Base-by-base conservation (phyloP, 2,797 vertebrate species). In the Stomatorhinus walkeri region DNA sequence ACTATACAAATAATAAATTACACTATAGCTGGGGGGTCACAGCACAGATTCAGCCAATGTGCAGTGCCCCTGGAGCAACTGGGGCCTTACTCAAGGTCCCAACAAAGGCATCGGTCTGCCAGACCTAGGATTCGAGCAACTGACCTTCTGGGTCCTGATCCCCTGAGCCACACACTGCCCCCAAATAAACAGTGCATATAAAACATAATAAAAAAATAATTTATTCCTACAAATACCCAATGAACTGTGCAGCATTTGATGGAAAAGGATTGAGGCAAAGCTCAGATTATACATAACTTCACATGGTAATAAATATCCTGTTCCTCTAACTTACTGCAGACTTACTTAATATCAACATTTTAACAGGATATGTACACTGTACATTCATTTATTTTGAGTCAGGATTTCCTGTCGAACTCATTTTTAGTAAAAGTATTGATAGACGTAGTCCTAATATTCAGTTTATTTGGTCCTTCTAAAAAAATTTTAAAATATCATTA, bases 391-490 rank as follows among this genome's bases (percentile, higher is more conserved):
- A 56, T 51, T 51, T 12, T 16, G 36, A 36, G 28, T 40, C 52
- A 59, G 43, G 16, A 87, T 28, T n/a, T 56, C n/a, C 22, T 19
- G 24, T 40, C 43, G 32, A 36, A 40, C 56, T 56, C 9, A 43
- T 6, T 46, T 79, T n/a, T 40, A 19, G 40, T 48, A 52, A 85
- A 85, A 24, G 81, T 84, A 48, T 2, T 19, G 12, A 48, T 54
- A 52, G 22, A 52, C 32, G 49, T 52, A 52, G 9, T 32, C 1
- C 24, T 32, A 28, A 51, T 46, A 79, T 43, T 46, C 36, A 19
- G 22, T 85, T 14, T 28, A 49, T 85, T 85, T 85, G 83, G 83
- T 51, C 83, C 83, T 52, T 85, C 4, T 24, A 85, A 52, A 85
- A 85, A 22, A 28, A 52, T 51, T 85, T 85, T 32, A 6, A 85